phyloP scores from a whole-genome alignment of 2,113 vertebrate genomes.

The Ceratotherium simum region DNA sequence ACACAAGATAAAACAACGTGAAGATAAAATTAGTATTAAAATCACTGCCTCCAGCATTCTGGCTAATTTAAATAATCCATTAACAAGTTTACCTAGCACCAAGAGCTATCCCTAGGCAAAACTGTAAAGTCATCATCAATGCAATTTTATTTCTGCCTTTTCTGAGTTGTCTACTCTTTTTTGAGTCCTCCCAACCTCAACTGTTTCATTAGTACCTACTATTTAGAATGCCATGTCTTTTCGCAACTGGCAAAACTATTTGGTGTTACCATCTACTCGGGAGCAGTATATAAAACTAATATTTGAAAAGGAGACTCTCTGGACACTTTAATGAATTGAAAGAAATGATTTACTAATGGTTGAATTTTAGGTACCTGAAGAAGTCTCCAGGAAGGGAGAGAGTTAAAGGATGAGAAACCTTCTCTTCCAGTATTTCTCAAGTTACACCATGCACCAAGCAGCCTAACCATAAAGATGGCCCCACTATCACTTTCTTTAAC shows the following conservation, averaged over 20 bases:
- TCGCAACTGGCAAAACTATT: background rate
- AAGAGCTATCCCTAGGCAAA: background rate
- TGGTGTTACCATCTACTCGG: background rate
- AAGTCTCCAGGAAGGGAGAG: background rate
- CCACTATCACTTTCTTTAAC: background rate
- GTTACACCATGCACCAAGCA: background rate
- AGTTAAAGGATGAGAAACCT: background rate
- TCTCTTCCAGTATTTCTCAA: background rate
- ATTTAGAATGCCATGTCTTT: background rate
- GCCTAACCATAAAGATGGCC: background rate
- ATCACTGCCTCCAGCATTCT: background rate
- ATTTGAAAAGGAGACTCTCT: background rate
- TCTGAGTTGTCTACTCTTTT: background rate
- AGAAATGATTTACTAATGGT: background rate
- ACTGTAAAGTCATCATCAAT: background rate
- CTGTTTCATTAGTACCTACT: background rate
- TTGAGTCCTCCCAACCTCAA: background rate
- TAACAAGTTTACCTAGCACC: background rate
- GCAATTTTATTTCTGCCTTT: slow-evolving; percentile 1
- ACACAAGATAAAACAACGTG: background rate
- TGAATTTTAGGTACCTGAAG: background rate
- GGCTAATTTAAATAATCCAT: background rate
- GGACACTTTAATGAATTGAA: background rate
- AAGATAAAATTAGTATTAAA: background rate
- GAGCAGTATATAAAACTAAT: background rate